Evolutionary conservation across 2,888 invertebrate species (phyloP).

Genomic region (Caenorhabditis drosophilae): DNA sequence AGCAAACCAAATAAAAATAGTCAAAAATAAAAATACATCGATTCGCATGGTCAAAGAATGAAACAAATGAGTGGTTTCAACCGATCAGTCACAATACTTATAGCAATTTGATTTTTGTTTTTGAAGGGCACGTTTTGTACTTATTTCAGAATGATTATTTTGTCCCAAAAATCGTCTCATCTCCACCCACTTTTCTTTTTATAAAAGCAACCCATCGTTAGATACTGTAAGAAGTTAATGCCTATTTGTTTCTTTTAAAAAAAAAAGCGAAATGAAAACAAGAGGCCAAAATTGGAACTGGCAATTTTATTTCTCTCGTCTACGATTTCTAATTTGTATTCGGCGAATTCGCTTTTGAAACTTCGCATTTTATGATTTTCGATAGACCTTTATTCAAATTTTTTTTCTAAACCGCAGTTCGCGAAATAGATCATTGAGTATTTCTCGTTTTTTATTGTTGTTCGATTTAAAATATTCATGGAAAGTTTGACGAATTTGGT

Average conservation of each 20-base stretch:
- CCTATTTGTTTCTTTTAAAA: slow-evolving; percentile 2
- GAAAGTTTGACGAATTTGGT: slow-evolving; percentile 2
- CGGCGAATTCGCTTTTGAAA: slow-evolving; percentile 27
- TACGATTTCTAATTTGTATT: too few species aligned
- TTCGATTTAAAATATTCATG: not conserved
- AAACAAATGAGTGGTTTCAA: too few species aligned
- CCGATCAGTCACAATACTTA: too few species aligned
- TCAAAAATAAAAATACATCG: too few species aligned
- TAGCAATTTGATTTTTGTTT: too few species aligned
- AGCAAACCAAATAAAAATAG: too few species aligned
- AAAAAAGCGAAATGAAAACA: slow-evolving; percentile 24
- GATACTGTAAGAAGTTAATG: not conserved
- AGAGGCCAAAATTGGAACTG: slow-evolving; percentile 16
- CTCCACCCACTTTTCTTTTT: not conserved
- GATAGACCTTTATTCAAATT: not conserved
- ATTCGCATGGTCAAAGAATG: too few species aligned
- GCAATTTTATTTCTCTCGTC: too few species aligned
- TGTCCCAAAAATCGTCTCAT: too few species aligned
- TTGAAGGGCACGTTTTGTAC: too few species aligned
- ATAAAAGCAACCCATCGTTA: not conserved
- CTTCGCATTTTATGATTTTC: not conserved
- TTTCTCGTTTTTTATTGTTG: not conserved
- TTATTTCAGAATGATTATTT: too few species aligned
- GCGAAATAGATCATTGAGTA: slow-evolving; percentile 2
- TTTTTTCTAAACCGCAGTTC: not conserved